phyloP scores from a whole-genome alignment of 2,113 vertebrate species.

The Salvator merianae region DNA sequence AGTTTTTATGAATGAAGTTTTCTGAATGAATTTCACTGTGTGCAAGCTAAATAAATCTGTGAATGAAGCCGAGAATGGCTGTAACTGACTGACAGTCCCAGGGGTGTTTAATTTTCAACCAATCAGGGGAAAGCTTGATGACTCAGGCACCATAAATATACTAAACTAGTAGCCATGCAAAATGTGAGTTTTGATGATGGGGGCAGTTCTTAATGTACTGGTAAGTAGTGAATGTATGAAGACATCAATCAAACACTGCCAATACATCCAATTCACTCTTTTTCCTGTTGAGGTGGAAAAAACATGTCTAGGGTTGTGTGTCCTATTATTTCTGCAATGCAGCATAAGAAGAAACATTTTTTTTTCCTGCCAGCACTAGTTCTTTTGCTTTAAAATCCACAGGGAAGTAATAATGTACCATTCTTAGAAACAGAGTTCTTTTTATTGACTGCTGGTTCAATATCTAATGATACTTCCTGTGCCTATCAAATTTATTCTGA shows the following conservation, averaged over 20 bases:
- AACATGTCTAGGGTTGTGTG: not conserved
- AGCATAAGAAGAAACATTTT: slow-evolving; percentile 41
- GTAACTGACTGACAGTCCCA: slow-evolving; percentile 83
- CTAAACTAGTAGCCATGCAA: slow-evolving; percentile 69
- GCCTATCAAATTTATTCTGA: slow-evolving; percentile 55
- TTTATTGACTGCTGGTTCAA: slow-evolving; percentile 64
- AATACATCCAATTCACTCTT: not conserved
- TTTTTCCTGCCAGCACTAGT: slow-evolving; percentile 33
- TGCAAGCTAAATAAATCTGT: slow-evolving; percentile 82
- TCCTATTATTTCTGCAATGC: slow-evolving; percentile 11
- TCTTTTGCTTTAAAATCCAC: slow-evolving; percentile 47
- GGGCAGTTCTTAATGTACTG: not conserved
- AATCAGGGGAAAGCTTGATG: slow-evolving; percentile 81
- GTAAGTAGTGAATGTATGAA: slow-evolving; percentile 39
- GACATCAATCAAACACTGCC: slow-evolving; percentile 5
- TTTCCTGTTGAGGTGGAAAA: not conserved
- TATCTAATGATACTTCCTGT: slow-evolving; percentile 64
- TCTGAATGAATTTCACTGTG: slow-evolving; percentile 82
- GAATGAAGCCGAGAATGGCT: slow-evolving; percentile 85
- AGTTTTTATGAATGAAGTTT: slow-evolving; percentile 92
- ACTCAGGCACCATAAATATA: slow-evolving; percentile 84
- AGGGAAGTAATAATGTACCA: slow-evolving; percentile 47
- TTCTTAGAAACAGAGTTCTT: slow-evolving; percentile 58
- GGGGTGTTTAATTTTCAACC: slow-evolving; percentile 72
- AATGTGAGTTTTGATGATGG: slow-evolving; percentile 43